Evolutionary conservation across 2,797 vertebrate species (phyloP), one percentile per base, ranked within the genome.

Genomic region (Distichodus sexfasciatus): DNA sequence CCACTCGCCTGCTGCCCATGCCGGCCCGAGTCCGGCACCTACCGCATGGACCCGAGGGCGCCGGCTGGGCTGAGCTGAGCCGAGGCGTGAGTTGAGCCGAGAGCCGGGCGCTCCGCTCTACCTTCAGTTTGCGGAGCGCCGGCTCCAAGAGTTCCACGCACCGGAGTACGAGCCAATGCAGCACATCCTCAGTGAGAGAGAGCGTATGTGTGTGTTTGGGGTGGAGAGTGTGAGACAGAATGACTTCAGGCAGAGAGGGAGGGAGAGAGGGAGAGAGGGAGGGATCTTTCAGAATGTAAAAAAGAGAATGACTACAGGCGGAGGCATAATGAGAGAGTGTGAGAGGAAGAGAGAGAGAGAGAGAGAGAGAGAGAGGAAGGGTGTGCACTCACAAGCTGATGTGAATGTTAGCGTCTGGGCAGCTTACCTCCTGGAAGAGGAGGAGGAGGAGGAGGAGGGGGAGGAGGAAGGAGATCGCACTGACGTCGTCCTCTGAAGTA

Each of bases 401-500:
- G 23, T 62, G 57, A 54, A 28, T 31, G 38, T 33, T 23, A 7
- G 58, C 17, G 43, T 8, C 58, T 59, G 62, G n/a, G 65, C 60
- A 51, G 66, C 69, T 78, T 69, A 78, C 76, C 73, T 78, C 73
- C 57, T 60, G 46, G 38, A 53, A 48, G 66, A 55, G 44, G 61
- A 66, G 70, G 28, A 62, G 65, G 29, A 31, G 33, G 33, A 65
- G 65, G 26, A 46, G 51, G 72, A 57, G 33, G 55, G 29, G 28
- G 50, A 26, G 50, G 71, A 77, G 47, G 47, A 46, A 66, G 70
- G 55, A 15, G 67, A 21, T 87, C 87, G 87, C 58, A 90, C 83
- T 92, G 93, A 91, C 87, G 85, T 92, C 90, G 91, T 90, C 81
- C 90, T 94, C 92, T 89, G 93, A 91, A 96, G 91, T 83, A 95